phyloP scores from a whole-genome alignment of 2,797 vertebrate species.

The Uromys caudimaculatus region DNA sequence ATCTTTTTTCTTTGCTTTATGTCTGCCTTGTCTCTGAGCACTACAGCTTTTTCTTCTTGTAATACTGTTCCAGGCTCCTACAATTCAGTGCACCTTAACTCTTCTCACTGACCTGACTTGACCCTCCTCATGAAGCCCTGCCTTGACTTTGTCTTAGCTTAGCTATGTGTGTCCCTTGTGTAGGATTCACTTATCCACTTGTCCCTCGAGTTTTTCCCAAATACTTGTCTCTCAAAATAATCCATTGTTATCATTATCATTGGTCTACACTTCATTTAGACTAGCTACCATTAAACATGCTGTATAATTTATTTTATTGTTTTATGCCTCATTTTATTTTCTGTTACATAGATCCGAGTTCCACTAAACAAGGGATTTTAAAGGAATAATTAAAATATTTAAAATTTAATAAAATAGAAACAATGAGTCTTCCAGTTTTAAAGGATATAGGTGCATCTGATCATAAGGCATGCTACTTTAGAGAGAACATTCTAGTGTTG shows the following conservation, averaged over 20 bases:
- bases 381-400: slow-evolving; percentile 6
- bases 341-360: background rate
- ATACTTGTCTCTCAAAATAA: background rate
- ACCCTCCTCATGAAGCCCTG: background rate
- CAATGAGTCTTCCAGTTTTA: background rate
- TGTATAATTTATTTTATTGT: background rate
- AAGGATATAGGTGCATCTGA: background rate
- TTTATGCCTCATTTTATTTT: background rate
- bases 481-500: background rate
- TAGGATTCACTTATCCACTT: background rate
- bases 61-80: background rate
- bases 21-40: background rate
- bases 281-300: background rate
- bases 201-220: background rate
- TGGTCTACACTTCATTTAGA: background rate
- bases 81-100: background rate
- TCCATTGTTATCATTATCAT: background rate
- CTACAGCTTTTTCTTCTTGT: background rate
- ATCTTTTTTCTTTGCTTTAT: background rate
- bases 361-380: background rate
- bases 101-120: background rate
- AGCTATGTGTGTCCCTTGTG: background rate
- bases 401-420: background rate
- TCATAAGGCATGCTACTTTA: background rate
- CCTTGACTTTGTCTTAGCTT: background rate